phyloP scores from a whole-genome alignment of 2,888 invertebrate genomes.

The Pristionchus japonicus region DNA sequence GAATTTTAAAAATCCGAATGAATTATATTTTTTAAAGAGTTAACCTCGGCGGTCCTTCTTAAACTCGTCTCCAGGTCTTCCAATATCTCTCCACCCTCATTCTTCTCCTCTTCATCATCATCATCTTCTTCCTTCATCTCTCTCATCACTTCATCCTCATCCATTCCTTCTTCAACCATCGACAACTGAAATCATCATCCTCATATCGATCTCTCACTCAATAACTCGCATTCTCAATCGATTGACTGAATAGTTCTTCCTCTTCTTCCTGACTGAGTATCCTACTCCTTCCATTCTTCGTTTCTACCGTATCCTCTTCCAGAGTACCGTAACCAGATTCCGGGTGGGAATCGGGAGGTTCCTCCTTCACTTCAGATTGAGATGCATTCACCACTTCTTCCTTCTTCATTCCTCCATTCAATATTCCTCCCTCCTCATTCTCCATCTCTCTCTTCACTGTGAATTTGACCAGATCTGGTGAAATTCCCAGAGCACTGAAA shows the following conservation, averaged over 20 bases:
- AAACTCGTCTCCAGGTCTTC: constrained; percentile 53
- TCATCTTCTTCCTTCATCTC: background rate
- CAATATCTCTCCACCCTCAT: constrained; percentile 36
- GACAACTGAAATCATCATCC: constrained; percentile 1
- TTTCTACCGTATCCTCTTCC: constrained; percentile 11
- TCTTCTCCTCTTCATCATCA: background rate
- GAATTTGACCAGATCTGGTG: constrained; percentile 15
- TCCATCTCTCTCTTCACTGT: constrained; percentile 15
- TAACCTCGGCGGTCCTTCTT: constrained; percentile 35
- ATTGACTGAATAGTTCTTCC: constrained; percentile 22
- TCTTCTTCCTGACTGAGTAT: constrained; percentile 16
- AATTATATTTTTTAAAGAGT: no score
- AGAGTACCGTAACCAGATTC: constrained; percentile 12
- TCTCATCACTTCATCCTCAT: constrained; percentile 33
- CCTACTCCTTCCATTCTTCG: background rate
- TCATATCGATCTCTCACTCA: no score
- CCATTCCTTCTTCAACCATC: constrained; percentile 19
- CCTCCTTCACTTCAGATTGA: background rate
- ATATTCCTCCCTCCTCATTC: background rate
- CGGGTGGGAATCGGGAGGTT: background rate
- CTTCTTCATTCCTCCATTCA: background rate
- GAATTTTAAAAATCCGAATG: no score
- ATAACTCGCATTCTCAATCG: constrained; percentile 36
- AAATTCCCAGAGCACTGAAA: background rate
- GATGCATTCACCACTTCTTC: background rate